phyloP scores from a whole-genome alignment of 2,888 invertebrate genomes.

The Hartigia nigra region DNA sequence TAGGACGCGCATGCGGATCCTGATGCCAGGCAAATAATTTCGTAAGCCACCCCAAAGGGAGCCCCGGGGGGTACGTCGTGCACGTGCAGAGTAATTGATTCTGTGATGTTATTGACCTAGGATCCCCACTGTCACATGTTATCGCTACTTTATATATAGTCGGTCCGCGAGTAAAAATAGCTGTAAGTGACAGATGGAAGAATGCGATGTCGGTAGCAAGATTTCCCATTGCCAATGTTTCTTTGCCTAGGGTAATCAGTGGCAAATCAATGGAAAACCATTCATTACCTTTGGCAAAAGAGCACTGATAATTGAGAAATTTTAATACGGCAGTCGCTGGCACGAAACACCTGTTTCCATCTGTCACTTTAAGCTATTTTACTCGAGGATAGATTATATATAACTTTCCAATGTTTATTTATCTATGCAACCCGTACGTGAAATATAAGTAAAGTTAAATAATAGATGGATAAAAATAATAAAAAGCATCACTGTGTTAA shows the following conservation, averaged over 20 bases:
- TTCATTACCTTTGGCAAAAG: no score
- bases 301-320: no score
- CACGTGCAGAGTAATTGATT: background rate
- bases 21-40: background rate
- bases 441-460: background rate
- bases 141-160: background rate
- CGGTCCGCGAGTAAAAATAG: no score
- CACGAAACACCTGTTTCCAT: no score
- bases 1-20: slow-evolving; percentile 14
- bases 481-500: background rate
- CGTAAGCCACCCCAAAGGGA: background rate
- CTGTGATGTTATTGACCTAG: background rate
- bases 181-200: no score
- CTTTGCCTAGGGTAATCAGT: no score
- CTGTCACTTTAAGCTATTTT: no score
- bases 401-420: background rate
- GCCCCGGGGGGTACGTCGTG: background rate
- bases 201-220: no score
- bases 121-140: background rate
- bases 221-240: no score
- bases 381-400: no score
- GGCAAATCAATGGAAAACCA: no score
- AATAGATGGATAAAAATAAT: background rate
- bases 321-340: no score
- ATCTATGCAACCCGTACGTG: background rate